Base-by-base conservation (phyloP, 2,113 vertebrate genomes). In the Excalfactoria chinensis region DNA sequence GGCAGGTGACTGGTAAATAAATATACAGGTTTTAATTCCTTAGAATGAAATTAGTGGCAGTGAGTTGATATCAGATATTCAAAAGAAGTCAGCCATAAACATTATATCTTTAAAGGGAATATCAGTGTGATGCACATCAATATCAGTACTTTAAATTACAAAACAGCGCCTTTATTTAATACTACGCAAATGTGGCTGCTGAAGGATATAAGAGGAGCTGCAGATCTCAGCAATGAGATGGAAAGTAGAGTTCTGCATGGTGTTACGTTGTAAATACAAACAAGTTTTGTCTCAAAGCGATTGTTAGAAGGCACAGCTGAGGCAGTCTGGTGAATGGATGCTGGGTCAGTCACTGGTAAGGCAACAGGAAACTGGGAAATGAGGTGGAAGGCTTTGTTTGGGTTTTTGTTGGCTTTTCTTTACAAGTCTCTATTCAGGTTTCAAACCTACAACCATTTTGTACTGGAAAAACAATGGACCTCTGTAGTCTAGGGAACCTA, bases 401-500 rank as follows among this genome's bases (percentile, higher is more conserved):
- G 14, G 16, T 28, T 30, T 53, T 53, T 53, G 51, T 3, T 4
- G 15, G 4, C 46, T 53, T 49, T 63, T 19, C n/a, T 49, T 67
- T 30, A 58, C 28, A 78, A 55, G 37, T 56, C 86, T 70, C 32
- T 82, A 83, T 71, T 90, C 84, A 66, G 80, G 72, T 59, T 86
- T 89, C 48, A 28, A 72, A 58, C 67, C 75, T 86, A 88, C 59
- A 83, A 82, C 68, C 20, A 60, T 71, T 86, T 77, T 44, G 66
- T 80, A 91, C 44, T 58, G 28, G 74, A 91, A 93, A 89, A 87
- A 96, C 93, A 94, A 93, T 89, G 56, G 66, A 91, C 72, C 83
- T 93, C 89, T 96, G 88, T 96, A 90, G 82, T 96, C 35, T 49
- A 43, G 79, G 91, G 91, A 95, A 94, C 72, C 40, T 87, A 93